Evolutionary conservation across 2,113 vertebrate genomes (phyloP).

Genomic region (Gobius niger): DNA sequence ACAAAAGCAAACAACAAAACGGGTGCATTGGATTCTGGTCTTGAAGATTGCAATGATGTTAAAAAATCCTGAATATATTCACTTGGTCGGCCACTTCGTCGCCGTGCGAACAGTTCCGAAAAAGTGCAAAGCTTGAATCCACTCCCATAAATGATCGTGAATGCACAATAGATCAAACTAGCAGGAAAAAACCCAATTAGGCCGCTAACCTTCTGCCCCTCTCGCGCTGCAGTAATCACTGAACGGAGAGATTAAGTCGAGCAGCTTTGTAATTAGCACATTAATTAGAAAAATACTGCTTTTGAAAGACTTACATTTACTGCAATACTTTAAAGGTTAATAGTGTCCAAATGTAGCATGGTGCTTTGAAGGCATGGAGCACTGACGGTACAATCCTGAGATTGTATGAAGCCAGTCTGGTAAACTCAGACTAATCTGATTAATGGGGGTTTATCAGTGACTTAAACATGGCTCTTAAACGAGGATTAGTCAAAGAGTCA

Average conservation of each 20-base stretch:
- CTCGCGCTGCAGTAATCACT: conserved; percentile 11
- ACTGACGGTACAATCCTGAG: no score
- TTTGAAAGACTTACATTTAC: not conserved
- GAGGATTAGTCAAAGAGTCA: not conserved
- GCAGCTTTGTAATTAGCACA: conserved; percentile 21
- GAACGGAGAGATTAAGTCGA: not conserved
- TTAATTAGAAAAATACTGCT: conserved; percentile 32
- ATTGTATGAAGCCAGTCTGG: not conserved
- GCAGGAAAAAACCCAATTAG: not conserved
- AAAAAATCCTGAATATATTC: no score
- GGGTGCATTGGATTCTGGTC: no score
- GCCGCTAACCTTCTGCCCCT: conserved; percentile 14
- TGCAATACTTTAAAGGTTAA: not conserved
- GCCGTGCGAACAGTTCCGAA: no score
- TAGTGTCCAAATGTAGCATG: no score
- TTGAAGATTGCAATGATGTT: no score
- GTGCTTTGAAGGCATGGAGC: no score
- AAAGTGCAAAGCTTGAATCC: not conserved
- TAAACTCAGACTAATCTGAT: not conserved
- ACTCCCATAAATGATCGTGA: not conserved
- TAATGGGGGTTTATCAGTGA: not conserved
- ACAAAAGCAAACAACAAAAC: no score
- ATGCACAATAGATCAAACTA: not conserved
- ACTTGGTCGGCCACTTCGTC: no score
- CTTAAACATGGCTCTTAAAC: not conserved